phyloP scores from a whole-genome alignment of 2,797 vertebrate species.

The Neoniphon sammara region DNA sequence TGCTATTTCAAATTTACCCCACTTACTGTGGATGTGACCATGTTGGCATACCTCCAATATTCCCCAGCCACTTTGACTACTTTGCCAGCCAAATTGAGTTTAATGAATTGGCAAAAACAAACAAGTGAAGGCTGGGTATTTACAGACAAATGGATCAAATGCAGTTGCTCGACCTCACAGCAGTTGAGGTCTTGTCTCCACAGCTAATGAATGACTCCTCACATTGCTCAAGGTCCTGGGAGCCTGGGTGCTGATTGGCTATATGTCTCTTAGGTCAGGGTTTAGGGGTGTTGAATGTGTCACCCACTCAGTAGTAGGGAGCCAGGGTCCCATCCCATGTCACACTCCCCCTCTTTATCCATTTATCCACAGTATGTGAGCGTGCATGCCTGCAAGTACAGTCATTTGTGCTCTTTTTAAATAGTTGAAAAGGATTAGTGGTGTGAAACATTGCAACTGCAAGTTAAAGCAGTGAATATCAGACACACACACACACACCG shows the following conservation, averaged over 20 bases:
- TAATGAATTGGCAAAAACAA: not conserved
- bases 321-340: slow-evolving; percentile 17
- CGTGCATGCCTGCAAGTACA: not conserved
- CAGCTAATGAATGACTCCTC: slow-evolving; percentile 37
- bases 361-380: not conserved
- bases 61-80: not conserved
- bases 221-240: slow-evolving; percentile 37
- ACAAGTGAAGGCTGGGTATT: not conserved
- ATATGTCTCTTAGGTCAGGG: slow-evolving; percentile 40
- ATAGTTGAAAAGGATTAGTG: not conserved
- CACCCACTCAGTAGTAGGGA: slow-evolving; percentile 14
- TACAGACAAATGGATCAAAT: not conserved
- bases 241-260: slow-evolving; percentile 39
- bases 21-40: not conserved
- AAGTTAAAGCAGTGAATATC: not conserved
- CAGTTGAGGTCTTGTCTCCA: not conserved
- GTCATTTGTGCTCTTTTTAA: slow-evolving; percentile 3
- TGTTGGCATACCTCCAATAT: not conserved
- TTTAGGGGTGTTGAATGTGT: slow-evolving; percentile 39
- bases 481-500: slow-evolving; percentile 16
- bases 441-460: slow-evolving; percentile 16
- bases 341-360: slow-evolving; percentile 10
- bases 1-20: not conserved
- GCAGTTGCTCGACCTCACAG: not conserved
- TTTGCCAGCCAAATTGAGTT: not conserved